Conservation (phyloP, 2,888 invertebrate species). For the Eupithecia dodoneata region DNA sequence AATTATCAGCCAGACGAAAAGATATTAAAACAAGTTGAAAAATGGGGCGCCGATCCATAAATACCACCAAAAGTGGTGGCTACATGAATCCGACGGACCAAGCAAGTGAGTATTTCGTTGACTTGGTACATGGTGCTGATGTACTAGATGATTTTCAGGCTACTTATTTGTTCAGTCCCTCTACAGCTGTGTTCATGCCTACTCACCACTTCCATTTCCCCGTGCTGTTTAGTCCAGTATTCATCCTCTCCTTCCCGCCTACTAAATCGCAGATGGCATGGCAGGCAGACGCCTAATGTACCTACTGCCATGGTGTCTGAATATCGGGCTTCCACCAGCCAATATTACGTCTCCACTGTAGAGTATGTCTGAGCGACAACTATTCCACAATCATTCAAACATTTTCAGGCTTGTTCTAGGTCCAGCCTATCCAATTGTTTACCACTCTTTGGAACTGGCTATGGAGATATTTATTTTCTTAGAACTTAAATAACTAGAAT, state of each 20-base stretch:
- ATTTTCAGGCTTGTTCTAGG: background rate
- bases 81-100: conserved; percentile 99
- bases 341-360: background rate
- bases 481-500: background rate
- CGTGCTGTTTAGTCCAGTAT: background rate
- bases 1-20: no score
- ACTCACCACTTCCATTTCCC: background rate
- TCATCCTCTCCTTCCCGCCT: background rate
- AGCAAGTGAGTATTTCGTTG: conserved; percentile 90
- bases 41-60: conserved; percentile 98
- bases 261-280: background rate
- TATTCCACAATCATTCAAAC: background rate
- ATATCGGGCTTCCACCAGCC: background rate
- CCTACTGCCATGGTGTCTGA: background rate
- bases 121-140: background rate
- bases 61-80: conserved; percentile 99
- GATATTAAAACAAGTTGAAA: conserved; percentile 54
- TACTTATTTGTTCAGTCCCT: background rate
- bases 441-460: background rate
- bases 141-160: background rate
- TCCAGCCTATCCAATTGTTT: background rate
- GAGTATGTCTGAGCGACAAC: background rate
- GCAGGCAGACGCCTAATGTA: background rate
- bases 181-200: background rate
- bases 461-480: background rate